Conservation (phyloP, 2,888 invertebrate species). For the Bugulina stolonifera region DNA sequence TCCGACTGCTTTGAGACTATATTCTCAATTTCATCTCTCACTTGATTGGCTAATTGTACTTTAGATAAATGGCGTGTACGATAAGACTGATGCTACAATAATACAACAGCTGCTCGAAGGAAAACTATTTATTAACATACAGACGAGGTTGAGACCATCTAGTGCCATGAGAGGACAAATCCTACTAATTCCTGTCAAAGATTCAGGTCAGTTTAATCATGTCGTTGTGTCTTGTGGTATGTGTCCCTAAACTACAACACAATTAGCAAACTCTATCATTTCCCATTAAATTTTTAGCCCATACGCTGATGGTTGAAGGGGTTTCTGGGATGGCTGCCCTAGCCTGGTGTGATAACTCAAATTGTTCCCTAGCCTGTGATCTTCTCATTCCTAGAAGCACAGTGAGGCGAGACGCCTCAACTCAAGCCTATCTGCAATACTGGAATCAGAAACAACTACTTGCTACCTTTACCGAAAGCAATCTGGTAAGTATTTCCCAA, state of each 20-base stretch:
- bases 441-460: conserved; percentile 16
- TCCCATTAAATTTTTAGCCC: too few relatives aligned
- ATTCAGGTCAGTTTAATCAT: conserved; percentile 7
- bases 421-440: neutral
- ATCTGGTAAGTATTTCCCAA: neutral
- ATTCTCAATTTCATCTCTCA: neutral
- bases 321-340: neutral
- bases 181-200: conserved; percentile 51
- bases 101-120: conserved; percentile 77
- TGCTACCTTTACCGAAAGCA: conserved; percentile 1
- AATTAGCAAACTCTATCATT: too few relatives aligned
- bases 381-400: neutral
- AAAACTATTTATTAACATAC: conserved; percentile 72
- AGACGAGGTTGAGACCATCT: conserved; percentile 57
- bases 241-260: too few relatives aligned
- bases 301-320: neutral
- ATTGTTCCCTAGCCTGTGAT: neutral
- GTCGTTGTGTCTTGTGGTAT: too few relatives aligned
- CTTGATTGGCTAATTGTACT: too few relatives aligned
- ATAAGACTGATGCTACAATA: conserved; percentile 71
- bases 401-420: neutral
- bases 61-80: conserved; percentile 67
- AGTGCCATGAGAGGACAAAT: conserved; percentile 67
- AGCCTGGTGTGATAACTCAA: conserved; percentile 6
- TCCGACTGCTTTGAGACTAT: too few relatives aligned